Conservation (phyloP, 1,140 invertebrate species). For the Brachionus rotundiformis region DNA sequence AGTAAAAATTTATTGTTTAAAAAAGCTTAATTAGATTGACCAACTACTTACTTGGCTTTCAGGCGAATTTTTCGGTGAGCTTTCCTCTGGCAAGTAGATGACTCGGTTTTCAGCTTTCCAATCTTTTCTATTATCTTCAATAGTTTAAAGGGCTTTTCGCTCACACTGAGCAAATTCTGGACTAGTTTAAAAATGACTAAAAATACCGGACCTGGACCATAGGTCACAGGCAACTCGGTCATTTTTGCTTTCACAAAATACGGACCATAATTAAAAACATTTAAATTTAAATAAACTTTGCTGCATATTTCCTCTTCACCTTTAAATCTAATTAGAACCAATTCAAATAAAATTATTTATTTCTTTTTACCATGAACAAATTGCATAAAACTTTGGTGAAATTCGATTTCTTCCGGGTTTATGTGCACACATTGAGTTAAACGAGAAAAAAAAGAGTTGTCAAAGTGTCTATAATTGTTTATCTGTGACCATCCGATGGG, state of each 20-base stretch:
- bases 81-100: background rate
- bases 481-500: slow-evolving; percentile 6
- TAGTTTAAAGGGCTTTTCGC: slow-evolving; percentile 27
- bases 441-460: background rate
- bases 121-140: slow-evolving; percentile 27
- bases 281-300: background rate
- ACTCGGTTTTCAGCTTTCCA: background rate
- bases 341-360: background rate
- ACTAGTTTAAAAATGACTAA: slow-evolving; percentile 44
- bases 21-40: background rate
- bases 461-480: slow-evolving; percentile 13
- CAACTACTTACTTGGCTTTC: slow-evolving; percentile 8
- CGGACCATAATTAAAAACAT: background rate
- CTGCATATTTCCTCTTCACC: background rate
- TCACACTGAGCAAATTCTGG: background rate
- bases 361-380: slow-evolving; percentile 30
- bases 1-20: too few relatives aligned
- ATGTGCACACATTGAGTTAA: background rate
- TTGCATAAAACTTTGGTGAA: background rate
- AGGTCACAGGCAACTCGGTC: background rate
- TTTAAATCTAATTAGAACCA: background rate
- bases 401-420: background rate
- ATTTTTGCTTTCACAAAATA: slow-evolving; percentile 27
- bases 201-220: slow-evolving; percentile 9
- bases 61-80: slow-evolving; percentile 2